Conservation (phyloP, 1,140 invertebrate genomes). For the Heliconius congener region DNA sequence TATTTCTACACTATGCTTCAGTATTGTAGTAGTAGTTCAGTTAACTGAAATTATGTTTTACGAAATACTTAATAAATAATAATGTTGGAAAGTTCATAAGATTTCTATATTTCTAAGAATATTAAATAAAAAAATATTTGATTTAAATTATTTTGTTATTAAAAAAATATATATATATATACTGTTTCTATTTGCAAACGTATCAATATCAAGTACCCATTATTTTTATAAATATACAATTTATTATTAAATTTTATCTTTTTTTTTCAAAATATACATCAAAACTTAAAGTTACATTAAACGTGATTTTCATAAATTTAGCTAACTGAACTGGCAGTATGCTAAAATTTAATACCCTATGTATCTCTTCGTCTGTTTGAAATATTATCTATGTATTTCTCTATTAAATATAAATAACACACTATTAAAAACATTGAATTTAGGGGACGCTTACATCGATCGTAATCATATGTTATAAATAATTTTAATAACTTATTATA, state of each 20-base stretch:
- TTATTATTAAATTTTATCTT: too few species aligned
- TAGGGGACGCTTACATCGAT: conserved; percentile 13
- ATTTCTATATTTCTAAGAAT: background rate
- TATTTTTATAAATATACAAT: too few species aligned
- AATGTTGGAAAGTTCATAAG: background rate
- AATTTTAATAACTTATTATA: conserved; percentile 13
- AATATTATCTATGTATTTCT: background rate
- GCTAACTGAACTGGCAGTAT: background rate
- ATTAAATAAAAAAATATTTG: background rate
- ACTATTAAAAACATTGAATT: background rate
- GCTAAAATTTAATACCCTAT: background rate
- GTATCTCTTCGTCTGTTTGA: background rate
- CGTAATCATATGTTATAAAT: conserved; percentile 7
- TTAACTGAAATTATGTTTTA: background rate
- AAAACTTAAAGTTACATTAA: too few species aligned
- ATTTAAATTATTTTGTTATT: too few species aligned
- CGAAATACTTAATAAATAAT: background rate
- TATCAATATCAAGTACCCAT: too few species aligned
- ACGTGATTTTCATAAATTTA: background rate
- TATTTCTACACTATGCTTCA: background rate
- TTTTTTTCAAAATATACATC: too few species aligned
- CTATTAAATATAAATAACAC: background rate
- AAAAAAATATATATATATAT: too few species aligned
- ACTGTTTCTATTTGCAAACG: too few species aligned
- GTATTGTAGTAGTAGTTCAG: background rate